These are phyloP conservation scores for Chrysopa pallens DNA, from an alignment of 1,140 invertebrate species.

Conservation along the genomic window DNA sequence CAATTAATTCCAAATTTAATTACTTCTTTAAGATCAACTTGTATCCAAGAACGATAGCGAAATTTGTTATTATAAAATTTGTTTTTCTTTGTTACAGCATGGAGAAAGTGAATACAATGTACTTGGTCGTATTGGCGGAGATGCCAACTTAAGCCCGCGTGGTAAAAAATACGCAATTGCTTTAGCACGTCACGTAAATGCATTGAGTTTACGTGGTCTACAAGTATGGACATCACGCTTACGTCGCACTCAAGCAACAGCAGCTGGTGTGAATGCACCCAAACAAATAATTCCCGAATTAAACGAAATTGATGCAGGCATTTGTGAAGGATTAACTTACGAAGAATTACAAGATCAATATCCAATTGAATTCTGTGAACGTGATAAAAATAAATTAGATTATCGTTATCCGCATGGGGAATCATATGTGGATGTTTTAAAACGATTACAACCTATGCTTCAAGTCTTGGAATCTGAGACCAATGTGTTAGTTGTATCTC, in stretches of 20 bases:
- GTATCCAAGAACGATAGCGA: too few species aligned
- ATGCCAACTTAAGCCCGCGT: slow-evolving; percentile 62
- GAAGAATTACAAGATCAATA: slow-evolving; percentile 82
- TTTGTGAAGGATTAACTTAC: slow-evolving; percentile 84
- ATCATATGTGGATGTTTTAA: slow-evolving; percentile 75
- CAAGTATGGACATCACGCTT: slow-evolving; percentile 79
- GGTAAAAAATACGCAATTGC: slow-evolving; percentile 63
- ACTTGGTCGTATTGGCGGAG: slow-evolving; percentile 77
- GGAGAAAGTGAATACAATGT: slow-evolving; percentile 87
- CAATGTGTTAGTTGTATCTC: slow-evolving; percentile 74
- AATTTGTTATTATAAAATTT: slow-evolving; percentile 2
- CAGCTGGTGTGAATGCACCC: slow-evolving; percentile 56
- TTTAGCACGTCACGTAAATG: slow-evolving; percentile 55
- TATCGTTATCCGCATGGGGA: slow-evolving; percentile 88
- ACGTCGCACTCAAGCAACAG: slow-evolving; percentile 74
- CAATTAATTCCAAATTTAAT: too few species aligned
- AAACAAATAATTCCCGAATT: slow-evolving; percentile 60
- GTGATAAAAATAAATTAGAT: slow-evolving; percentile 80
- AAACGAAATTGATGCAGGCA: slow-evolving; percentile 85
- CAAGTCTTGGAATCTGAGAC: slow-evolving; percentile 65
- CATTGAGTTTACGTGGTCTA: slow-evolving; percentile 43
- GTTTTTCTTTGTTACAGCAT: slow-evolving; percentile 39
- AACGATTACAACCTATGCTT: slow-evolving; percentile 61
- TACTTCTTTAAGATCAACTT: too few species aligned
- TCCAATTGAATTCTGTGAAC: slow-evolving; percentile 77